Base-by-base conservation (phyloP, 2,113 vertebrate species). In the Protobothrops mucrosquamatus region DNA sequence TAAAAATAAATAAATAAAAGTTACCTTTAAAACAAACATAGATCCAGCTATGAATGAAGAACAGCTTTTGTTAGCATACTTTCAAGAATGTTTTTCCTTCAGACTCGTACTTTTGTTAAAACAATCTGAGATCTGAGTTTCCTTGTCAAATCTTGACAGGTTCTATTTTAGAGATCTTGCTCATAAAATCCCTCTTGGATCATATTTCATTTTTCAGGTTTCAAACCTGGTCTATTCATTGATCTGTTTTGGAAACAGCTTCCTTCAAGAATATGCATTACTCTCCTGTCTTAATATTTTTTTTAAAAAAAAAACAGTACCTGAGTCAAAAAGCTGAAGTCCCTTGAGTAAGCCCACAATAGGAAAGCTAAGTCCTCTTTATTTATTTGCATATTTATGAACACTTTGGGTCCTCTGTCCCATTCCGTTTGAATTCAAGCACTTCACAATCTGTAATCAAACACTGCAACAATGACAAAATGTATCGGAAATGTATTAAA, bases 71-170 rank as follows among this genome's bases (percentile, higher is more conserved):
- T 94, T 57, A 51, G 12, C 51, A 24, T 15, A 59, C n/a, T 88
- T 93, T 86, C 20, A 51, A 24, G 61, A 39, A 88, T 20, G 12
- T 52, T 26, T 85, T 93, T 29, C 69, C 24, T 39, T 90, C 81
- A 52, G n/a, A 11, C n/a, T 90, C 8, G 48, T n/a, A 39, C 89
- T 46, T 94, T 11, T 92, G 59, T 94, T 95, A 87, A 59, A 92
- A 57, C 54, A 91, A 55, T 52, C 92, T 69, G 92, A 56, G 88
- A 55, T 52, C 92, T 56, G 93, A 69, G 43, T 96, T 96, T 95
- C 93, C 92, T n/a, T 91, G 56, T 86, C 92, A 89, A 92, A 89
- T 48, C 34, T 24, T 89, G 39, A 89, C 12, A 55, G 7, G 11
- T 29, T 39, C 11, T 8, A 46, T 24, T 87, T 86, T 90, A 14